Evolutionary conservation across 2,888 invertebrate species (phyloP), one percentile per base, ranked within the genome.

Genomic region (Drosophila fungiperda): DNA sequence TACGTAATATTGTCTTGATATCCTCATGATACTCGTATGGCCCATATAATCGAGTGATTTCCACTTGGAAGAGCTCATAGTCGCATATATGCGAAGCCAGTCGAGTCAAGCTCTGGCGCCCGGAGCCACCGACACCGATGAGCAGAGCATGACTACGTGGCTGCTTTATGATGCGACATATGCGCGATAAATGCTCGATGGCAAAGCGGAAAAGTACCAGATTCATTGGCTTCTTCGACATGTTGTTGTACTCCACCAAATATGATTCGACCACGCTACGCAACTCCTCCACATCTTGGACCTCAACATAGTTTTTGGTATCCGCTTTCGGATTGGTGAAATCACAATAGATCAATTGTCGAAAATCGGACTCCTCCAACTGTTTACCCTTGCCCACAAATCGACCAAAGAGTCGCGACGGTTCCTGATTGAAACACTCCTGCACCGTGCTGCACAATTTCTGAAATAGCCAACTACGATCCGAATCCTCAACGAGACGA

Each of bases 151-250:
- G 98, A 90, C 97, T 97, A 82, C 97, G 95, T 11, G 98, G 98
- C 93, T 98, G 98, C 90, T 98, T 97, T 86, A 99, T 94, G 90
- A 99, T 97, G 79, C 98, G 96, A 89, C 97, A 96, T 82, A 99
- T 96, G 83, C 97, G 95, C 1, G 98, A 98, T 87, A 99, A 95
- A 94, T 99, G 99, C 94, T 99, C 98, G 80, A 99, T 95, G 0
- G 98, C 98, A 93, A 98, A 99, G 91, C 98, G 97, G 93, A 98
- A 98, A 40, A 99, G 94, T 3, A 99, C 98, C 63, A 99, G 94
- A 93, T 98, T 97, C 99, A 99, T 99, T 0, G 98, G 98, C 91
- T 98, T 98, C 93, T 98, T 99, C 12, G 97, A 97, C 97, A 99
- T 97, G 80, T 97, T 97, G 92, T 99, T 99, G 92, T 96, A 98